These are phyloP conservation scores for Acanthochromis polyacanthus DNA, from an alignment of 2,113 vertebrate genomes.

Conservation along the genomic window DNA sequence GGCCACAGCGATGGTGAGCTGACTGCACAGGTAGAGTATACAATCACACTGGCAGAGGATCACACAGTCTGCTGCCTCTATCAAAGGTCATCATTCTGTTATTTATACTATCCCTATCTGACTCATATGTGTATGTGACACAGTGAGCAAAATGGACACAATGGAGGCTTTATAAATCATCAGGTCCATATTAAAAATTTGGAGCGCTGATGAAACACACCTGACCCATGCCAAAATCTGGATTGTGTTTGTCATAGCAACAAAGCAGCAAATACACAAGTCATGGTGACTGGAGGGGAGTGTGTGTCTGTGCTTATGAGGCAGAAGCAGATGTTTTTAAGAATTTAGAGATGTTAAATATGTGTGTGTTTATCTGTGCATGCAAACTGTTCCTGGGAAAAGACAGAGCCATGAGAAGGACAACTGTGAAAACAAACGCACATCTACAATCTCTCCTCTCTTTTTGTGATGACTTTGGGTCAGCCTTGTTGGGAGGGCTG, in stretches of 20 bases:
- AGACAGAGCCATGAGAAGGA: constrained; percentile 13
- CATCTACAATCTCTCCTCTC: constrained; percentile 10
- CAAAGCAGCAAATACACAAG: constrained; percentile 50
- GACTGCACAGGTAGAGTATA: constrained; percentile 33
- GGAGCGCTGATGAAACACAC: constrained; percentile 46
- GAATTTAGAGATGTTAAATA: constrained; percentile 28
- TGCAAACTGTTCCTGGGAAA: constrained; percentile 34
- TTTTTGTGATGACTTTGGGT: constrained; percentile 45
- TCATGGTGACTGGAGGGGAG: constrained; percentile 12
- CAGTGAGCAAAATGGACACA: constrained; percentile 35
- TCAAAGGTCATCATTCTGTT: constrained; percentile 62
- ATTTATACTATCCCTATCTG: constrained; percentile 43
- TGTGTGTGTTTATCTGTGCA: constrained; percentile 26
- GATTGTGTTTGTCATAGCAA: constrained; percentile 55
- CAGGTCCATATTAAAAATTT: constrained; percentile 47
- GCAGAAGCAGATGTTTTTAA: constrained; percentile 58
- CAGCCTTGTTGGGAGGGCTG: constrained; percentile 34
- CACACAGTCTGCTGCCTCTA: constrained; percentile 42
- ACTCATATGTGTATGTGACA: constrained; percentile 26
- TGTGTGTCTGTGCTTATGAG: constrained; percentile 23
- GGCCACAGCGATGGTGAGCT: constrained; percentile 1
- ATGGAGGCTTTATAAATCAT: constrained; percentile 46
- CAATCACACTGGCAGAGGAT: constrained; percentile 55
- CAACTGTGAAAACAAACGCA: constrained; percentile 32
- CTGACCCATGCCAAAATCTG: constrained; percentile 42